These are phyloP conservation scores for Echinops telfairi DNA, from an alignment of 2,113 vertebrate genomes.

Conservation along the genomic window DNA sequence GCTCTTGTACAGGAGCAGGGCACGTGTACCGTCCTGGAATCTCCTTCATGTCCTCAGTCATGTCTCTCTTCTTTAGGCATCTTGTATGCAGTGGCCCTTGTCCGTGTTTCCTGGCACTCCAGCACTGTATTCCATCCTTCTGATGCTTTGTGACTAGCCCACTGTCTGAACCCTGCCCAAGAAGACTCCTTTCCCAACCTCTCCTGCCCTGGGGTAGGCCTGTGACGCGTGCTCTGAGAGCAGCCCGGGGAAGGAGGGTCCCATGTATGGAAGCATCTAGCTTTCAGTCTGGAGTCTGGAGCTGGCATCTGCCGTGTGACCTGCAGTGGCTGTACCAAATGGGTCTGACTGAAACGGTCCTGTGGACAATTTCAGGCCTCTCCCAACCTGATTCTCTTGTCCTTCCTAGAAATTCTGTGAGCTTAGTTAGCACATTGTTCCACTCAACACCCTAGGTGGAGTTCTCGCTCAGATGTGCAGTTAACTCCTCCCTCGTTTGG, in stretches of 20 bases:
- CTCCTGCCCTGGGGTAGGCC: neutral
- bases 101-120: neutral
- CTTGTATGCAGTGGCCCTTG: fast-evolving
- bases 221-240: neutral
- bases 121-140: neutral
- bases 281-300: neutral
- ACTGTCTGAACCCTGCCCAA: neutral
- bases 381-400: neutral
- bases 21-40: no score
- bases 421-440: neutral
- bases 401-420: neutral
- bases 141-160: neutral
- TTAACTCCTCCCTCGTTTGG: no score
- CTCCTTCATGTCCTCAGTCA: neutral
- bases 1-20: neutral
- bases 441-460: neutral
- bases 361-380: neutral
- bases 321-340: no score
- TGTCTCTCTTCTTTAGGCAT: neutral
- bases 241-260: neutral
- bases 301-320: neutral
- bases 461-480: neutral
- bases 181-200: neutral
- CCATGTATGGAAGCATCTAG: neutral
- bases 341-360: neutral